Conservation (phyloP, 2,888 invertebrate genomes). For the Osedax fenrisi region DNA sequence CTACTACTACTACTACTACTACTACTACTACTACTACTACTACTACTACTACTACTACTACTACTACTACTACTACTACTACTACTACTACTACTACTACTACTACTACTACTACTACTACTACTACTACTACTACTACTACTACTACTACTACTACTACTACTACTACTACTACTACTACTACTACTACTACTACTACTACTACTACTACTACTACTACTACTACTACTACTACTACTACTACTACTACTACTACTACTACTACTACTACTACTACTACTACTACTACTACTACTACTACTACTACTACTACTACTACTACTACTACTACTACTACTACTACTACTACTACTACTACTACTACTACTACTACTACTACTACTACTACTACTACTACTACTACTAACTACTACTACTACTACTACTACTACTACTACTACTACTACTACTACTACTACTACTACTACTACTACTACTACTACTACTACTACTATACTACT, state of each 20-base stretch:
- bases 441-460: conserved; percentile 12
- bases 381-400: not conserved
- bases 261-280: not conserved
- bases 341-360: conserved; percentile 4
- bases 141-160: not conserved
- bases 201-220: not conserved
- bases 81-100: too few species aligned
- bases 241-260: not conserved
- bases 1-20: conserved; percentile 9
- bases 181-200: conserved; percentile 8
- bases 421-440: conserved; percentile 13
- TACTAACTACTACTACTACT: too few species aligned
- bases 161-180: not conserved
- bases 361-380: conserved; percentile 9
- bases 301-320: not conserved
- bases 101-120: not conserved
- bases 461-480: conserved; percentile 15
- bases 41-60: not conserved
- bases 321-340: not conserved
- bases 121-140: conserved; percentile 1
- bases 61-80: conserved; percentile 1
- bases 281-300: not conserved
- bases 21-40: conserved; percentile 4
- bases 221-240: not conserved
- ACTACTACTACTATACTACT: too few species aligned